Evolutionary conservation across 2,888 invertebrate genomes (phyloP).

Genomic region (Netelia virgata): DNA sequence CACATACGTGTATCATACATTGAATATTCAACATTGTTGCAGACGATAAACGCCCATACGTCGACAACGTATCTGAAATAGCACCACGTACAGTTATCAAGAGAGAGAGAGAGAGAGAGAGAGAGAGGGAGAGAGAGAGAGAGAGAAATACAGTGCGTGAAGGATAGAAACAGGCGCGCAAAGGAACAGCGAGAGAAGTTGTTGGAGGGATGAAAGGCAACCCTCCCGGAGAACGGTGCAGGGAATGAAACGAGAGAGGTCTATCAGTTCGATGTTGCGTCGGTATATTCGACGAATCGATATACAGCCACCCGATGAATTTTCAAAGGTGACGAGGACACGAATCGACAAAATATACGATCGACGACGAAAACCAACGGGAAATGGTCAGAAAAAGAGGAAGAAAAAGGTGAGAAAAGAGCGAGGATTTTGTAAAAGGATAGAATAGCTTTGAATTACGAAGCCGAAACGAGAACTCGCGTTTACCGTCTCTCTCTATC

Average conservation of each 20-base stretch:
- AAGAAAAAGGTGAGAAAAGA: conserved; percentile 4
- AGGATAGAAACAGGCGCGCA: neutral
- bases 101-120: neutral
- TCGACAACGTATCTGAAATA: neutral
- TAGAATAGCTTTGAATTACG: conserved; percentile 65
- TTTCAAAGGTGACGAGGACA: conserved; percentile 70
- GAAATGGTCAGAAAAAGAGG: conserved; percentile 56
- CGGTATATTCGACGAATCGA: conserved; percentile 56
- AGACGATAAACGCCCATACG: neutral
- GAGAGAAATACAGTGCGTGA: neutral
- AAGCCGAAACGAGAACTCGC: conserved; percentile 36
- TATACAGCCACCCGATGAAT: conserved; percentile 68
- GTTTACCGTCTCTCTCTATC: conserved; percentile 12
- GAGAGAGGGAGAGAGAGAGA: too few relatives aligned
- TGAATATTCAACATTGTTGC: conserved; percentile 4
- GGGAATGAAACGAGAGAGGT: conserved; percentile 72
- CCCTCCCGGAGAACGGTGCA: conserved; percentile 41
- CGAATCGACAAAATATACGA: conserved; percentile 45
- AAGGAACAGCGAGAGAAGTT: conserved; percentile 8
- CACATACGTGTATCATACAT: neutral
- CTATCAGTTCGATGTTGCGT: conserved; percentile 38
- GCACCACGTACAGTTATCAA: neutral
- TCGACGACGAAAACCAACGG: conserved; percentile 63
- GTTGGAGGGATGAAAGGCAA: neutral
- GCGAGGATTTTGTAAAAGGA: conserved; percentile 41